Evolutionary conservation across 2,888 invertebrate species (phyloP), one percentile per base, ranked within the genome.

Genomic region (Poecilobothrus nobilitatus): DNA sequence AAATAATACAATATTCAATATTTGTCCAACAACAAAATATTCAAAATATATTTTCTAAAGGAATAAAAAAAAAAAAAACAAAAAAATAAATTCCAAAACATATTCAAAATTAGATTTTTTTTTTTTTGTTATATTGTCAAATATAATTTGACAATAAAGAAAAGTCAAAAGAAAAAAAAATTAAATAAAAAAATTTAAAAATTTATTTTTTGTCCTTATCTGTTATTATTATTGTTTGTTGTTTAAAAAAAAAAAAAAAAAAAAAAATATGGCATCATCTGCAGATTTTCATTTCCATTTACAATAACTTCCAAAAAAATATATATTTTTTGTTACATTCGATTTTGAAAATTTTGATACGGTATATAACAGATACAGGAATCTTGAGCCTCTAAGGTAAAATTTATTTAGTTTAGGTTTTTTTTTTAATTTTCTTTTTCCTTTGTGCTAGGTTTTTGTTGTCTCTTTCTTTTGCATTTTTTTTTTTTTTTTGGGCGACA

Each of bases 271-370:
- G 53, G n/a, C 53, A 15, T 53, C 53, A 53, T 53, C 53, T 53
- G 53, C 53, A 18, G 53, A 53, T n/a, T 53, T 53, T 53, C 53
- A 53, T 53, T 53, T n/a, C 15, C 53, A 53, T 53, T 53, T 53
- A 53, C 53, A 53, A 12, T 18, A 37, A 37, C 7, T 37, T 37
- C 37, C 8, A 37, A 37, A 10, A 5, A 1, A 7, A 7, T 37
- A 7, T 37, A 2, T 27, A 7, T 37, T 37, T 37, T 12, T 8
- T 37, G 4, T 37, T 37, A 37, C 37, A 37, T 12, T 37, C 8
- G 37, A 37, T 37, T 37, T 37, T 37, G 37, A 10, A 12, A 53
- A 12, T 53, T 53, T 53, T 18, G n/a, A 53, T 53, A 18, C 15
- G 18, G 18, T 1, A 53, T 18, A 15, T 4, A 53, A 53, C 2